phyloP scores from a whole-genome alignment of 2,113 vertebrate genomes.

The Psilopsiagon aymara region DNA sequence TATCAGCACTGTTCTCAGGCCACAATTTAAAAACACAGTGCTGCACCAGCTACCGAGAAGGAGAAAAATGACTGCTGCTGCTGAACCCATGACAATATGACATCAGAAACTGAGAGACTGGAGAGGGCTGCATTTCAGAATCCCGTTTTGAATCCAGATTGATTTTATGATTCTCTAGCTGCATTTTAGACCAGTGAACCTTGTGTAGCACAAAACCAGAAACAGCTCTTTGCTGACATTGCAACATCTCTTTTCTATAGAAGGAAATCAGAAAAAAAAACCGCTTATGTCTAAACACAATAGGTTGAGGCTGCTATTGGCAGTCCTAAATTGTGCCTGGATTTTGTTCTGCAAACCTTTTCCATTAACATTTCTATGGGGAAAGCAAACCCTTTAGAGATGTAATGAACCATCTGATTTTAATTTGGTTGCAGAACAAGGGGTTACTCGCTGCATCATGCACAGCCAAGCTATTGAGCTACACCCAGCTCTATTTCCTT shows the following conservation, averaged over 20 bases:
- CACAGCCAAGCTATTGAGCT: neutral
- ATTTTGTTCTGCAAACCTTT: constrained; percentile 55
- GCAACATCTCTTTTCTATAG: constrained; percentile 17
- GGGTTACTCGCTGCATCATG: constrained; percentile 30
- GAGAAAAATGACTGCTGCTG: too few species aligned
- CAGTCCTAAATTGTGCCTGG: constrained; percentile 34
- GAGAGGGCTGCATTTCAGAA: neutral
- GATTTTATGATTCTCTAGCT: neutral
- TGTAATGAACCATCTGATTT: constrained; percentile 64
- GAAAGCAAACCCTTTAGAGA: constrained; percentile 30
- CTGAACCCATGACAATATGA: too few species aligned
- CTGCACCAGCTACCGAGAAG: too few species aligned
- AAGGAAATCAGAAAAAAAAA: constrained; percentile 18
- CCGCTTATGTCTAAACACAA: constrained; percentile 27
- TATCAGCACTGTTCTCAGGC: too few species aligned
- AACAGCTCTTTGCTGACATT: neutral
- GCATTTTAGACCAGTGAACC: neutral
- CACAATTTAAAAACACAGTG: too few species aligned
- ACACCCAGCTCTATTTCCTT: constrained; percentile 48
- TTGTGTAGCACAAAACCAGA: neutral
- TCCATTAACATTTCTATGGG: constrained; percentile 43
- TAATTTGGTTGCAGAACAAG: constrained; percentile 47
- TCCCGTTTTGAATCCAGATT: neutral
- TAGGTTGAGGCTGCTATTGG: constrained; percentile 6
- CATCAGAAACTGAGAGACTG: neutral